Percentiles rank a stretch among this genome's conserved stretches.
Evolutionary conservation across 2,888 invertebrate genomes (phyloP).

Genomic region (Diabrotica balteata): DNA sequence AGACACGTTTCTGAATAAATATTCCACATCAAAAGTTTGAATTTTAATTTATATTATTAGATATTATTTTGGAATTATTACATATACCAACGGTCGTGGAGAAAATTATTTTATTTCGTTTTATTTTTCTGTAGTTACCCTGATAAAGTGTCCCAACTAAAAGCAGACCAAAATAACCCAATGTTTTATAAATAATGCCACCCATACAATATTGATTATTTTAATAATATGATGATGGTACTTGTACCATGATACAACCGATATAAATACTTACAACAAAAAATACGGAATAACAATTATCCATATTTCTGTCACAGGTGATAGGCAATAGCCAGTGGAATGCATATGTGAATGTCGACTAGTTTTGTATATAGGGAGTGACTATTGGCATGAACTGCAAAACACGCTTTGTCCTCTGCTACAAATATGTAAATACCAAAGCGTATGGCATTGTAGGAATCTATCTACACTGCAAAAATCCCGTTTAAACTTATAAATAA

Average conservation of each 20-base stretch:
- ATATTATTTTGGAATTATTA: too few species aligned
- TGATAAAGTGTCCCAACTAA: neutral
- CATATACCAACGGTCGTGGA: too few species aligned
- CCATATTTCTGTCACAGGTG: constrained; percentile 37
- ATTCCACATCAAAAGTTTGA: too few species aligned
- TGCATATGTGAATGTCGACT: constrained; percentile 23
- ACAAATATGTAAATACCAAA: constrained; percentile 12
- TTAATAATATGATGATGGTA: constrained; percentile 28
- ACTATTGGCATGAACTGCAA: constrained; percentile 20
- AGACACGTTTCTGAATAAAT: too few species aligned
- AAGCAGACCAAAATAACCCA: too few species aligned
- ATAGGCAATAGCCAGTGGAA: constrained; percentile 32
- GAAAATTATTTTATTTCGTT: too few species aligned
- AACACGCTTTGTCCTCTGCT: constrained; percentile 4
- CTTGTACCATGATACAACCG: constrained; percentile 15
- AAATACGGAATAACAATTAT: constrained; percentile 36
- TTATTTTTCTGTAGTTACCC: too few species aligned
- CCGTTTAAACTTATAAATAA: too few species aligned
- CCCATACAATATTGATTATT: constrained; percentile 28
- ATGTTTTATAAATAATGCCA: constrained; percentile 12
- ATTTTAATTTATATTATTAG: too few species aligned
- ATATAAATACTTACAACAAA: constrained; percentile 20
- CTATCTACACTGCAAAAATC: neutral
- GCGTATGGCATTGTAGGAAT: neutral
- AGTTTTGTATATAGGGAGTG: constrained; percentile 24